These are phyloP conservation scores for Entomyzon cyanotis DNA, from an alignment of 2,113 vertebrate genomes.

Conservation along the genomic window DNA sequence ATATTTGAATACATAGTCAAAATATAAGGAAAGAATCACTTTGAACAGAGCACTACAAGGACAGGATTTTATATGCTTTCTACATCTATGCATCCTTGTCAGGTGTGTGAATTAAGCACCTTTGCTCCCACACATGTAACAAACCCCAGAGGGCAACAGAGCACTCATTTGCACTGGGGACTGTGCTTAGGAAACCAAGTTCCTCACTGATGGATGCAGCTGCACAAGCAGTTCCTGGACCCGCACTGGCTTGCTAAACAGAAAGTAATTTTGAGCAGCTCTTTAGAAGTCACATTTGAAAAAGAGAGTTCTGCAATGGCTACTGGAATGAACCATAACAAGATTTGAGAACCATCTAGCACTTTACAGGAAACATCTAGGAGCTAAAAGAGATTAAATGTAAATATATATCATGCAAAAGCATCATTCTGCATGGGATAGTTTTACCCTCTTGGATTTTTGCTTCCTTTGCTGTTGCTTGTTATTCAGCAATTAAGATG, in stretches of 20 bases:
- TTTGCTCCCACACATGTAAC: not conserved
- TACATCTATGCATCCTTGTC: not conserved
- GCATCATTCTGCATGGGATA: not conserved
- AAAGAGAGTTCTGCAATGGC: not conserved
- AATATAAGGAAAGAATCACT: not conserved
- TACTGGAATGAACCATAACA: not conserved
- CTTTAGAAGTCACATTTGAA: not conserved
- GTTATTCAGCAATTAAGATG: not conserved
- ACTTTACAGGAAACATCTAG: not conserved
- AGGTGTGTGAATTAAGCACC: not conserved
- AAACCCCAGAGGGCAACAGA: not conserved
- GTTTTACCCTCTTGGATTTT: not conserved
- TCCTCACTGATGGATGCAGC: not conserved
- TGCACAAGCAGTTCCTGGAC: not conserved
- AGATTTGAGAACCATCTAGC: not conserved
- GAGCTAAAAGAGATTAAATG: not conserved
- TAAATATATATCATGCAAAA: not conserved
- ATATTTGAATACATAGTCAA: not conserved
- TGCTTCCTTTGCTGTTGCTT: not conserved
- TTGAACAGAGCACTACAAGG: not conserved
- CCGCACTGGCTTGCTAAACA: not conserved
- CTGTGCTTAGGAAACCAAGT: not conserved
- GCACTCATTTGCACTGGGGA: fast-evolving
- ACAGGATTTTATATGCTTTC: not conserved
- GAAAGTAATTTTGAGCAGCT: not conserved